Evolutionary conservation across 2,888 invertebrate species (phyloP), one percentile per base, ranked within the genome.

Genomic region (Sarcophaga rosellei): DNA sequence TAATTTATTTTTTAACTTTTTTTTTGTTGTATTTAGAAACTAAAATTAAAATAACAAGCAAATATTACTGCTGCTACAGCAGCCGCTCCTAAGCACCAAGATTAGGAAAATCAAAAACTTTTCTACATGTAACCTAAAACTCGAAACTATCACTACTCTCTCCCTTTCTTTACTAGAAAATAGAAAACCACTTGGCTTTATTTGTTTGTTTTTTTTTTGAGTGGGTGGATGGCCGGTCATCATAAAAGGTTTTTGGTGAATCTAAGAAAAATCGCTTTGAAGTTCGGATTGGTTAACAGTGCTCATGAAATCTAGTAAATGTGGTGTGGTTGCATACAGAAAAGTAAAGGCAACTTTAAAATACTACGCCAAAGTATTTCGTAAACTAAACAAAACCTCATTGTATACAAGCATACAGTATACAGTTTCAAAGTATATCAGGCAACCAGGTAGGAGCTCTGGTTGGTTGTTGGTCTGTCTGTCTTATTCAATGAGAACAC

Each of bases 251-350:
- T 47, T 79, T 75, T 75, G 25, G 57, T 65, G 21, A 57, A 81
- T 81, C 84, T 75, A 86, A 86, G 86, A 86, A 77, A 86, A 86
- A 81, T 81, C 78, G 83, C 86, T 84, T 86, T 86, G 86, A 84
- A 84, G 86, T 74, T 23, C 73, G 65, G 81, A 74, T 70, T 74
- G 73, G 84, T 68, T 77, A 62, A 53, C 69, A 78, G 21, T 76
- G 12, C 53, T 65, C 53, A 79, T 70, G 75, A 80, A 70, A 72
- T 76, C 70, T 80, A 53, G 17, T 47, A 17, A 72, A 75, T 79
- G 79, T 84, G 84, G 79, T 75, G 75, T 84, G 84, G 75, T 75
- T 79, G 65, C 69, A 65, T 69, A 59, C 76, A 69, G 25, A 61
- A 10, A 68, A 57, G 57, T 23, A 65, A 25, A 53, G 23, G 65